phyloP scores from a whole-genome alignment of 2,113 vertebrate genomes.

The Perca schrenkii region DNA sequence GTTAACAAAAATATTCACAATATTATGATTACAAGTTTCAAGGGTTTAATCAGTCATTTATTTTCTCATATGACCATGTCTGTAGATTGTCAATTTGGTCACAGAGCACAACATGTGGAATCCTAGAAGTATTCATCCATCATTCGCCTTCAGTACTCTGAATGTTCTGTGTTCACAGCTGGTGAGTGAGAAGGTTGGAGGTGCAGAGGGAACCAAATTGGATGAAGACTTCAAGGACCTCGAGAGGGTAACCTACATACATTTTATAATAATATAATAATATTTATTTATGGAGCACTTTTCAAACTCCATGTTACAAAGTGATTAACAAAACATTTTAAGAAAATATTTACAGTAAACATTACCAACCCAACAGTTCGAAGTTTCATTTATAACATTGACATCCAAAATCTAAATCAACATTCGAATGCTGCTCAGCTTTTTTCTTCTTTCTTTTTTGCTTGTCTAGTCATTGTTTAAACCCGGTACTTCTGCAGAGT shows the following conservation, averaged over 20 bases:
- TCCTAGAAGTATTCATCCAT: not conserved
- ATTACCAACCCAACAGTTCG: too few relatives aligned
- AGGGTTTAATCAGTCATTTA: not conserved
- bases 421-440: too few relatives aligned
- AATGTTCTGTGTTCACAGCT: conserved; percentile 80
- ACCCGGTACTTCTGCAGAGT: too few relatives aligned
- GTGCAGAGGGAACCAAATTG: conserved; percentile 97
- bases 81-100: not conserved
- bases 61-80: not conserved
- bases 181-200: conserved; percentile 98
- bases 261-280: not conserved
- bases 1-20: not conserved
- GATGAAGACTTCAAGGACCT: conserved; percentile 98
- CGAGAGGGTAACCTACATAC: conserved; percentile 87
- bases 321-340: too few relatives aligned
- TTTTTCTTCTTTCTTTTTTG: too few relatives aligned
- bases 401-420: too few relatives aligned
- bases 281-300: too few relatives aligned
- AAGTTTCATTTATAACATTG: too few relatives aligned
- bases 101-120: not conserved
- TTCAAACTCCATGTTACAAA: too few relatives aligned
- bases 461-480: too few relatives aligned
- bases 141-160: not conserved
- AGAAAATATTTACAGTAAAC: too few relatives aligned
- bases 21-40: not conserved